Base-by-base conservation (phyloP, 2,797 vertebrate species). In the Gymnocypris eckloni region DNA sequence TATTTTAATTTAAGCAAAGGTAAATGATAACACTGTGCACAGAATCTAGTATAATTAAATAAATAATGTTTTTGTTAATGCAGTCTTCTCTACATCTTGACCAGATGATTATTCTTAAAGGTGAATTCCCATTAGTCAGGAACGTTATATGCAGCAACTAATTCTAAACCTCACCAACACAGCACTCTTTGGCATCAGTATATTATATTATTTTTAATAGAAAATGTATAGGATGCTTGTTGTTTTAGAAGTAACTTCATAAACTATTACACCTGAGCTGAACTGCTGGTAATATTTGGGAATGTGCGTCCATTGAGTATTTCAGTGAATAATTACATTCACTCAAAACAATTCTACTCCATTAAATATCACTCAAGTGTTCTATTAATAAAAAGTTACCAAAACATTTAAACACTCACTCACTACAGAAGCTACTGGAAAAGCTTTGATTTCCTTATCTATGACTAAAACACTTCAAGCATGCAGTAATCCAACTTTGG, bases 71-170 rank as follows among this genome's bases (percentile, higher is more conserved):
- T 72, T 6, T 64, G 61, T 59, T 64, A 70, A 81, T 73, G 77
- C 79, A 77, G 64, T 80, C 64, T 37, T 79, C 9, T 73, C 56
- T 43, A 39, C 10, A 41, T 76, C 54, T 25, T 87, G 18, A 88
- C 64, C 79, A 37, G n/a, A 56, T 37, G 89, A 86, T 85, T 85
- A 81, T 41, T 18, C 3, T 66, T 72, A 56, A 89, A 89, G 86
- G 92, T 83, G 92, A 25, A 88, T 90, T 50, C 6, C 89, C 79
- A 73, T 6, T 86, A 39, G 86, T 61, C 87, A 54, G 87, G 77
- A 91, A 73, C 20, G 86, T 69, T 87, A 90, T 71, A 91, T 90
- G 76, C 22, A 67, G 73, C 76, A 79, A 33, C 37, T 61, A 66
- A 69, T 52, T 70, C 64, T 9, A 39, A 72, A 33, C 43, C 45